Conservation (phyloP, 2,888 invertebrate genomes). For the Dasypolia templi region DNA sequence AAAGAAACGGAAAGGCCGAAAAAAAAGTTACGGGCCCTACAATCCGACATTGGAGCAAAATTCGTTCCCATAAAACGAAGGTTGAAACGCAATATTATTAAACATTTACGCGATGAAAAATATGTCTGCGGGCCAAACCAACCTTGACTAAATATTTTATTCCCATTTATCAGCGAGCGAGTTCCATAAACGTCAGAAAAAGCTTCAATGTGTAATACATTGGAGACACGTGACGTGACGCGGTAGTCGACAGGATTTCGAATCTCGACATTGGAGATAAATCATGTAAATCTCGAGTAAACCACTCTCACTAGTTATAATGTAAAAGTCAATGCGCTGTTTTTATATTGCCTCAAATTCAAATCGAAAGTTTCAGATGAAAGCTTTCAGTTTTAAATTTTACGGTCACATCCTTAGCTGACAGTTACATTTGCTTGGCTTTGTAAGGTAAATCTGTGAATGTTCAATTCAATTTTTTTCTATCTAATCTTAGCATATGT, state of each 20-base stretch:
- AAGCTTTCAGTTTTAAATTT: conserved; percentile 27
- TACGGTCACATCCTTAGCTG: conserved; percentile 13
- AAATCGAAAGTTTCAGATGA: conserved; percentile 26
- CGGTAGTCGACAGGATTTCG: conserved; percentile 46
- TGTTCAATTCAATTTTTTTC: not conserved
- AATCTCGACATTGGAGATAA: conserved; percentile 56
- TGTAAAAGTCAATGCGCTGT: conserved; percentile 47
- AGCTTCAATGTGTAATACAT: conserved; percentile 63
- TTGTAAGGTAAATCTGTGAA: conserved; percentile 2
- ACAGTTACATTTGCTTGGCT: not conserved
- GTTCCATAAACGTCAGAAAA: conserved; percentile 66
- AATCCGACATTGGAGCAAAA: conserved; percentile 48
- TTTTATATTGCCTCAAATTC: conserved; percentile 33
- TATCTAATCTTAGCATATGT: not conserved
- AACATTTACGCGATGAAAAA: conserved; percentile 61
- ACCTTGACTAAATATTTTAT: conserved; percentile 62
- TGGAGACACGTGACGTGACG: conserved; percentile 62
- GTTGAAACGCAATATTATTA: conserved; percentile 57
- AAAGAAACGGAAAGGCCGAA: conserved; percentile 36
- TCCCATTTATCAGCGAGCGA: conserved; percentile 61
- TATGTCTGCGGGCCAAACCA: conserved; percentile 52
- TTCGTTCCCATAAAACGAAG: conserved; percentile 55
- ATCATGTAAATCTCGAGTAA: conserved; percentile 60
- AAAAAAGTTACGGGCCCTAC: conserved; percentile 54
- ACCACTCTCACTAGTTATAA: conserved; percentile 48